Evolutionary conservation across 2,113 vertebrate species (phyloP).

Genomic region (Nanorana parkeri): DNA sequence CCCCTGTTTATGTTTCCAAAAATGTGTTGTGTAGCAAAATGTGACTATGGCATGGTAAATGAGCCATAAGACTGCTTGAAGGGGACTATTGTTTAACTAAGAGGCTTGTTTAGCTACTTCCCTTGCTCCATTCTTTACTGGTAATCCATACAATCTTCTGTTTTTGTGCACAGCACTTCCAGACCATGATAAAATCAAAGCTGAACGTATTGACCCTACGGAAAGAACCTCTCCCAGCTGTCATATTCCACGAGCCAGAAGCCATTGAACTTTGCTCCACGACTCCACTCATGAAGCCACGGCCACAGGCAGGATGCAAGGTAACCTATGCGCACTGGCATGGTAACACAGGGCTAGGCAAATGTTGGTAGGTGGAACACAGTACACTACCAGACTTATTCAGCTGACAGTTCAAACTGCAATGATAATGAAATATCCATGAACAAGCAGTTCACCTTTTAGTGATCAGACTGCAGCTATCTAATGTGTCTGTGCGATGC

Average conservation of each 20-base stretch:
- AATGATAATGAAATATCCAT: too few species aligned
- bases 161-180: conserved; percentile 87
- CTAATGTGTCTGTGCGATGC: too few species aligned
- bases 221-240: conserved; percentile 92
- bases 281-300: conserved; percentile 85
- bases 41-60: neutral
- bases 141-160: conserved; percentile 45
- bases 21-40: neutral
- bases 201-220: conserved; percentile 95
- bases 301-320: conserved; percentile 91
- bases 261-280: conserved; percentile 96
- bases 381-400: too few species aligned
- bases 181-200: conserved; percentile 99
- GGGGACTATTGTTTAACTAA: conserved; percentile 30
- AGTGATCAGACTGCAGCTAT: too few species aligned
- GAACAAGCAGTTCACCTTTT: too few species aligned
- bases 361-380: too few species aligned
- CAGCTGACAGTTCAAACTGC: too few species aligned
- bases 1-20: neutral
- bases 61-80: conserved; percentile 23
- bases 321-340: conserved; percentile 67
- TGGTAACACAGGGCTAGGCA: too few species aligned
- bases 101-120: conserved; percentile 27
- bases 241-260: conserved; percentile 97
- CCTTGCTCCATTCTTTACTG: neutral